Base-by-base conservation (phyloP, 1,140 invertebrate species). In the Neodiprion virginianus region DNA sequence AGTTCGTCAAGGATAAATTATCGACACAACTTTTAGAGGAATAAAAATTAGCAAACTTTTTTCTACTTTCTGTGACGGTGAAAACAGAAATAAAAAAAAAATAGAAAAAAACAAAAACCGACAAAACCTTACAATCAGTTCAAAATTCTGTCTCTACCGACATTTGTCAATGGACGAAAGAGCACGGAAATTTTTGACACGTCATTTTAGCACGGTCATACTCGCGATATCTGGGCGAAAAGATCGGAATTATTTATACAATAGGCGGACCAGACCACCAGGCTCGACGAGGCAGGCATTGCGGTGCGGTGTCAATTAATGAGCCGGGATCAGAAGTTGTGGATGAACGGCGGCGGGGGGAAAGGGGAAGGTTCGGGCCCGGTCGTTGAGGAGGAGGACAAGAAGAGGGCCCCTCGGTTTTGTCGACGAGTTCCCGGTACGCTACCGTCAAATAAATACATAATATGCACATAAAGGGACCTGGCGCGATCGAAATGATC, bases 401-500 rank as follows among this genome's bases (percentile, higher is more conserved):
- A 66, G 53, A 73, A 67, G 40, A 73, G 47, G 66, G 21, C 72
- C 68, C 68, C 66, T 73, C 78, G 85, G 85, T 87, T 87, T 87
- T 87, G 85, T 83, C 82, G 83, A 82, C 78, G 81, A 80, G 67
- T 87, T 87, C 84, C 75, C 76, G 81, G 86, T 86, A 86, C 80
- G 69, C 72, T 82, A 80, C 82, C 82, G 86, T 87, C 53, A 61
- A 87, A 87, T 87, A 86, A 87, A 87, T 87, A 87, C 84, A 86
- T 87, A 87, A 86, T 87, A 87, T 87, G 84, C 83, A 86, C 86
- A 87, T 87, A 86, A 87, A 87, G 85, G 84, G 72, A 80, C 79
- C 80, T 84, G 84, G 85, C 84, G 86, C 86, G 85, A 86, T 86
- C 85, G 80, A 83, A 81, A 84, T 83, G 83, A 84, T 84, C 83